Evolutionary conservation across 2,888 invertebrate genomes (phyloP), one percentile per base, ranked within the genome.

Genomic region (Cryptocephalus moraei): DNA sequence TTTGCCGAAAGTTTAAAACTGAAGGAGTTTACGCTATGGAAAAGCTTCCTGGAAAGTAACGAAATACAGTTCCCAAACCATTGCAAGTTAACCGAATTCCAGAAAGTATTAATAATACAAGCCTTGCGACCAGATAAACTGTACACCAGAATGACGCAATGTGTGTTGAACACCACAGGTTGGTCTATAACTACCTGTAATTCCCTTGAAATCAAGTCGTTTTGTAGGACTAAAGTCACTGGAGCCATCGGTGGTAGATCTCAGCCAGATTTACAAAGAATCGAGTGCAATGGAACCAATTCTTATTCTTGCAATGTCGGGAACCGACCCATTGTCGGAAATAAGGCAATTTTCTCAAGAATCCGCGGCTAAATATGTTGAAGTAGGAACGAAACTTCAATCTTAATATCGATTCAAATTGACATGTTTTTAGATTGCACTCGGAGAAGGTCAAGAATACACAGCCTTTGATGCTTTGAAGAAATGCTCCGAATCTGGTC

Each of bases 291-390:
- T 65, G 0, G 84, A 87, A 58, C 91, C 95, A 0, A 81, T 91
- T 45, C 72, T 99, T 41, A 75, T 97, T 57, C 78, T 96, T 44
- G 83, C 89, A 38, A 85, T 91, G 45, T 82, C 91, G 22, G 96
- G 95, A 32, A 85, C 87, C 34, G 96, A 97, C 75, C 95, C 94
- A 13, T 86, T 92, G 1, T 79, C 80, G 14, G 91, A 92, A 66
- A 75, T 93, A 9, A 75, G 78, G 49, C 79, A 82, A 42, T 68
- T 87, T 38, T 86, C 86, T 3, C 12, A 34, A 9, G 14, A 43
- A n/a, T 13, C 33, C 14, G 13, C 33, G 13, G 32, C 11, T 12
- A 32, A 32, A 13, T 49, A 36, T 43, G 8, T 31, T 8, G 46
- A 50, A 41, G 48, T 50, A 48, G 46, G 34, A 34, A 32, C 34